Evolutionary conservation across 2,888 invertebrate species (phyloP).

Genomic region (Apocheima hispidaria): DNA sequence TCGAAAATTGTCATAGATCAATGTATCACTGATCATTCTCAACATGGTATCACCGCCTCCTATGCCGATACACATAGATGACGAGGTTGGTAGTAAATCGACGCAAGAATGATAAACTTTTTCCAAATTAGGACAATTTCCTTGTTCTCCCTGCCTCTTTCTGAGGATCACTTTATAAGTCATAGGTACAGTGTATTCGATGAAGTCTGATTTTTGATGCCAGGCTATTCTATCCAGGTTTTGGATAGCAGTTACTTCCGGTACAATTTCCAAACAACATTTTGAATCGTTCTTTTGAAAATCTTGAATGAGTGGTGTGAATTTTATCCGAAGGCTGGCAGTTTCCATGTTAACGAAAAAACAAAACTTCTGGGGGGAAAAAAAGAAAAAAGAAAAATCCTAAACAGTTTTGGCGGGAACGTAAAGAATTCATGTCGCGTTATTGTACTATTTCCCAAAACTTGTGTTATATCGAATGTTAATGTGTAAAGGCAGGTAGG

Average conservation of each 20-base stretch:
- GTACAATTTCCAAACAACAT: slow-evolving; percentile 72
- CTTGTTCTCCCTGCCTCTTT: slow-evolving; percentile 47
- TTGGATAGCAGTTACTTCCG: slow-evolving; percentile 65
- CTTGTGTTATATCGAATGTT: too few species aligned
- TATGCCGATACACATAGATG: slow-evolving; percentile 49
- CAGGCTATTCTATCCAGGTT: slow-evolving; percentile 71
- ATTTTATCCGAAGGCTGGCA: slow-evolving; percentile 68
- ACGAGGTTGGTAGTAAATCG: slow-evolving; percentile 59
- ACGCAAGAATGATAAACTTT: slow-evolving; percentile 76
- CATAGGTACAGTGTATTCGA: slow-evolving; percentile 74
- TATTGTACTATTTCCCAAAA: too few species aligned
- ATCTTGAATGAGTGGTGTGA: slow-evolving; percentile 64
- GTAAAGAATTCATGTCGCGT: too few species aligned
- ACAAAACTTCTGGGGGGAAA: slow-evolving; percentile 41
- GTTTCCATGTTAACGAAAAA: slow-evolving; percentile 58
- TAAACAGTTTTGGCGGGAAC: too few species aligned
- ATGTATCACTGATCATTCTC: slow-evolving; percentile 66
- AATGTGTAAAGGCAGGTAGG: too few species aligned
- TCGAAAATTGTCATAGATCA: slow-evolving; percentile 50
- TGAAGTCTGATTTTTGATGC: slow-evolving; percentile 57
- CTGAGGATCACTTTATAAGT: slow-evolving; percentile 71
- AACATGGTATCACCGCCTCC: slow-evolving; percentile 56
- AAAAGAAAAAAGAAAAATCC: slow-evolving; percentile 30
- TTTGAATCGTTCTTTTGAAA: slow-evolving; percentile 54
- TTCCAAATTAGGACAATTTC: slow-evolving; percentile 35